Percentiles rank a stretch among this genome's conserved stretches.
phyloP scores from a whole-genome alignment of 2,113 vertebrate genomes.

The Panurus biarmicus region DNA sequence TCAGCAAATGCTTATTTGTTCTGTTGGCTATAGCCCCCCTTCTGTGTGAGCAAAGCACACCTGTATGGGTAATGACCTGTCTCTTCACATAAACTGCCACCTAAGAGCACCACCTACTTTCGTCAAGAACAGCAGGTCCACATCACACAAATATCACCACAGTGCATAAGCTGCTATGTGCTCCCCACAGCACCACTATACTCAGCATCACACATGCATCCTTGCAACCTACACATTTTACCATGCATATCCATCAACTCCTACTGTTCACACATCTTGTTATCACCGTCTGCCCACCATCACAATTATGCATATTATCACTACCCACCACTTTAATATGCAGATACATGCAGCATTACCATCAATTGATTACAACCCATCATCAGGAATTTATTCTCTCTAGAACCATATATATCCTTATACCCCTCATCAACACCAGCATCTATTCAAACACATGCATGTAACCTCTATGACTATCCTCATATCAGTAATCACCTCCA shows the following conservation, averaged over 20 bases:
- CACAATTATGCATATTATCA: neutral
- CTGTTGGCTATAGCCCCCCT: neutral
- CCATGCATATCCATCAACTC: constrained; percentile 17
- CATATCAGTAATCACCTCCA: neutral
- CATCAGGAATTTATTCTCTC: neutral
- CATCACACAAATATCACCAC: neutral
- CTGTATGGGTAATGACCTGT: neutral
- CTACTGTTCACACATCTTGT: neutral
- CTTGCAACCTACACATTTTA: neutral
- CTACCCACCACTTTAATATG: constrained; percentile 31
- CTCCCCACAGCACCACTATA: neutral
- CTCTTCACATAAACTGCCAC: neutral
- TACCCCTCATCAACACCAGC: neutral
- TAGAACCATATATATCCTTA: neutral
- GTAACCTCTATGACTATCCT: neutral
- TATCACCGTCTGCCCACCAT: neutral
- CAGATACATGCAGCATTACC: neutral
- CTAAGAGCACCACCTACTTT: neutral
- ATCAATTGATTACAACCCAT: neutral
- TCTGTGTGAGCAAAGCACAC: neutral
- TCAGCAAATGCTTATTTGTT: neutral
- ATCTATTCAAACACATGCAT: neutral
- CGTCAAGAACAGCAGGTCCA: neutral
- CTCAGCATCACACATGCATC: neutral
- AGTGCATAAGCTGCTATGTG: neutral